phyloP scores from a whole-genome alignment of 2,888 invertebrate genomes.

The Netelia virgata region DNA sequence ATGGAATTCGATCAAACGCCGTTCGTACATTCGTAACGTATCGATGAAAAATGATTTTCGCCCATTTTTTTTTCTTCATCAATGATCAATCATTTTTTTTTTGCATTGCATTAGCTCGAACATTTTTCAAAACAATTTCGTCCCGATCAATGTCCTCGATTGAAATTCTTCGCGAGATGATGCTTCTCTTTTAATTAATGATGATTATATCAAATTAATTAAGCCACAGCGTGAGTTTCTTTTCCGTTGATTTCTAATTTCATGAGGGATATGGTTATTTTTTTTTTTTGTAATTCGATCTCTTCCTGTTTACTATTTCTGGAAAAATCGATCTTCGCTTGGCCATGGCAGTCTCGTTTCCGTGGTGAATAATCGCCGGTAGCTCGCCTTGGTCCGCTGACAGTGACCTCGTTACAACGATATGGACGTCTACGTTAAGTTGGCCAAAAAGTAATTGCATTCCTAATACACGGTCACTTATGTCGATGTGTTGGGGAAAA shows the following conservation, averaged over 20 bases:
- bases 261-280: conserved; percentile 20
- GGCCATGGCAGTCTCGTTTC: neutral
- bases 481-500: too few species aligned
- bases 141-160: too few species aligned
- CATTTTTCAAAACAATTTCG: neutral
- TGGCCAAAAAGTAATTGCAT: too few species aligned
- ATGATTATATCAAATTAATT: neutral
- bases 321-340: conserved; percentile 19
- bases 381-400: conserved; percentile 34
- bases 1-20: neutral
- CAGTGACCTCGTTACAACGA: conserved; percentile 38
- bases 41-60: neutral
- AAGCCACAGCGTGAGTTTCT: neutral
- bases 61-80: neutral
- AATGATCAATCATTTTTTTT: neutral
- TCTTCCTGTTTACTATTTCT: conserved; percentile 23
- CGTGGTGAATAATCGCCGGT: conserved; percentile 2
- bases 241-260: neutral
- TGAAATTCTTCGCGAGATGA: too few species aligned
- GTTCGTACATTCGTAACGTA: neutral
- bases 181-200: too few species aligned
- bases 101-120: neutral
- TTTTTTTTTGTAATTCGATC: conserved; percentile 21
- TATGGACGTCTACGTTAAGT: neutral
- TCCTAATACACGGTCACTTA: too few species aligned